Conservation (phyloP, 1,140 invertebrate genomes). For the Pseudomyrmex dendroicus region DNA sequence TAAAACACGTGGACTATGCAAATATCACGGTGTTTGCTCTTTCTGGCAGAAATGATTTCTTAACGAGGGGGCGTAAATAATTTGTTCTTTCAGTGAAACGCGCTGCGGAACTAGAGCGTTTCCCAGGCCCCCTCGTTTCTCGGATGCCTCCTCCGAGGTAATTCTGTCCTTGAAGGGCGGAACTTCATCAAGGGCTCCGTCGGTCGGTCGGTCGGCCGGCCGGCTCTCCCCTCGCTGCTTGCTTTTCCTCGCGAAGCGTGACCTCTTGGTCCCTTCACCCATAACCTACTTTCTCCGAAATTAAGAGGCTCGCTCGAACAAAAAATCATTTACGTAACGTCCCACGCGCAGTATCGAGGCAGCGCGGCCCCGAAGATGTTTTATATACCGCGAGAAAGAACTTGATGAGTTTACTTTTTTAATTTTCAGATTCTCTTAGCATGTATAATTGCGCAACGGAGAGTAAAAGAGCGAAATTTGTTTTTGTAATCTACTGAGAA, state of each 20-base stretch:
- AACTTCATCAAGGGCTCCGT: slow-evolving; percentile 51
- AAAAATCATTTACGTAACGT: slow-evolving; percentile 51
- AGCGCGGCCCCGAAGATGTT: neutral
- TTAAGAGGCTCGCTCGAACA: slow-evolving; percentile 57
- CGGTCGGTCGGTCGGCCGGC: neutral
- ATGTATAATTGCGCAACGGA: neutral
- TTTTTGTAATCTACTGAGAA: neutral
- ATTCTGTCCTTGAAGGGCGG: slow-evolving; percentile 60
- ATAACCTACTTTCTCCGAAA: slow-evolving; percentile 70
- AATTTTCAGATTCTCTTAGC: slow-evolving; percentile 14
- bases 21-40: slow-evolving; percentile 26
- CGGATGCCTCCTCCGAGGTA: slow-evolving; percentile 17
- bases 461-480: neutral
- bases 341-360: slow-evolving; percentile 11
- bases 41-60: slow-evolving; percentile 49
- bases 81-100: slow-evolving; percentile 44
- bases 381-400: neutral
- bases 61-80: slow-evolving; percentile 54
- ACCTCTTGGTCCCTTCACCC: slow-evolving; percentile 65
- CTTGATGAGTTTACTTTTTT: slow-evolving; percentile 22
- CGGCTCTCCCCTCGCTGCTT: neutral
- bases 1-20: slow-evolving; percentile 41
- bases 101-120: slow-evolving; percentile 44
- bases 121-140: slow-evolving; percentile 47
- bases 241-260: slow-evolving; percentile 51